A percentile compares a stretch with the other conserved stretches of the same genome.
Conservation (phyloP, 2,888 invertebrate species). For the Papilio gigon region DNA sequence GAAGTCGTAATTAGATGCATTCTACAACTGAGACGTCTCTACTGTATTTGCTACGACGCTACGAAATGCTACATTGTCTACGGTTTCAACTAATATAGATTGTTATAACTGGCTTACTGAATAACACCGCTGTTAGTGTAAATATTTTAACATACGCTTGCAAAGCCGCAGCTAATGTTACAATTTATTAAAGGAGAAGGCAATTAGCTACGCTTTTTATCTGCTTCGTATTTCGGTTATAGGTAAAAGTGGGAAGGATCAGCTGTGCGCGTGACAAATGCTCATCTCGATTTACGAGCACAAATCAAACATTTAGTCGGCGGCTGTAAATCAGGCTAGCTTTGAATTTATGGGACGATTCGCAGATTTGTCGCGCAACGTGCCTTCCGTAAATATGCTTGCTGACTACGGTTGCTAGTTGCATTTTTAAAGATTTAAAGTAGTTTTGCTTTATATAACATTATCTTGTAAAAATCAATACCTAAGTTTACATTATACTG, state of each 20-base stretch:
- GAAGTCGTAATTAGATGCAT: slow-evolving; percentile 46
- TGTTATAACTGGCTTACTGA: neutral
- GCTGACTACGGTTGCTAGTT: slow-evolving; percentile 27
- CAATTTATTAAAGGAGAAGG: neutral
- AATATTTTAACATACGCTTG: neutral
- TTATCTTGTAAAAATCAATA: no score
- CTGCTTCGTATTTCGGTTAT: slow-evolving; percentile 35
- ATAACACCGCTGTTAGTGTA: neutral
- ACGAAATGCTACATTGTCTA: slow-evolving; percentile 34
- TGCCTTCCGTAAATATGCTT: slow-evolving; percentile 54
- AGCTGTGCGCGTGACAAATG: slow-evolving; percentile 69
- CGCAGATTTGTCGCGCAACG: slow-evolving; percentile 61
- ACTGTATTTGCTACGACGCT: slow-evolving; percentile 32
- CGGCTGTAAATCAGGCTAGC: slow-evolving; percentile 77
- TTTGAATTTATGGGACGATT: slow-evolving; percentile 68
- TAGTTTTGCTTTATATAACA: neutral
- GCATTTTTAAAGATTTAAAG: neutral
- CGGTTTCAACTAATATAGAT: neutral
- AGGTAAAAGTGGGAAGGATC: slow-evolving; percentile 52
- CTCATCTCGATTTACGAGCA: slow-evolving; percentile 80
- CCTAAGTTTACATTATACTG: no score
- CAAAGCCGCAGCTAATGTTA: neutral
- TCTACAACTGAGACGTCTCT: slow-evolving; percentile 29
- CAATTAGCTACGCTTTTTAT: slow-evolving; percentile 1
- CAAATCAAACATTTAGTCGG: slow-evolving; percentile 80